These are phyloP conservation scores for Andrena camellia DNA, from an alignment of 2,888 invertebrate species.

Conservation along the genomic window DNA sequence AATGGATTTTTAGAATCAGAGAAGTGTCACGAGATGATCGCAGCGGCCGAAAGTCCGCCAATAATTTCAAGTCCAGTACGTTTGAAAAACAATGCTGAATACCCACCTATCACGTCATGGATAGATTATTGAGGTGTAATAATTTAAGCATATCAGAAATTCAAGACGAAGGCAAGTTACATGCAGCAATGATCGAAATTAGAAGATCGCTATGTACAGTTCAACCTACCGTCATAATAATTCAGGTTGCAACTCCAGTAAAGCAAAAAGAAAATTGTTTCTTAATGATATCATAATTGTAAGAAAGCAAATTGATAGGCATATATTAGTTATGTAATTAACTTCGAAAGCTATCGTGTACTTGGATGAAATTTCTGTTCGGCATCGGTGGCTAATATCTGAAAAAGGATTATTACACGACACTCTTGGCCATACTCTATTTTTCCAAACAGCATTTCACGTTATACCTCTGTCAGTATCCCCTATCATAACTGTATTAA, in stretches of 20 bases:
- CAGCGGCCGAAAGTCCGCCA: slow-evolving; percentile 90
- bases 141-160: slow-evolving; percentile 73
- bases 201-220: slow-evolving; percentile 39
- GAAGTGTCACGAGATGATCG: slow-evolving; percentile 90
- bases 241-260: slow-evolving; percentile 39
- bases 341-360: slow-evolving; percentile 20
- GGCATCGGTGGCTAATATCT: slow-evolving; percentile 23
- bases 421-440: slow-evolving; percentile 28
- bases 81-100: slow-evolving; percentile 93
- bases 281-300: slow-evolving; percentile 1
- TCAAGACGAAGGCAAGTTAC: slow-evolving; percentile 34
- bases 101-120: slow-evolving; percentile 91
- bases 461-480: slow-evolving; percentile 36
- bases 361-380: slow-evolving; percentile 7
- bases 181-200: slow-evolving; percentile 53
- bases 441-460: slow-evolving; percentile 36
- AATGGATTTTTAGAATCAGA: slow-evolving; percentile 88
- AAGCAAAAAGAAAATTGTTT: slow-evolving; percentile 27
- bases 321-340: slow-evolving; percentile 39
- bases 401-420: slow-evolving; percentile 1
- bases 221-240: slow-evolving; percentile 40
- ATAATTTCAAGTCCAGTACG: slow-evolving; percentile 88
- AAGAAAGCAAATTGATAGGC: background rate
- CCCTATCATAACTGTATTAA: background rate
- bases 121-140: slow-evolving; percentile 84